Evolutionary conservation across 2,113 vertebrate genomes (phyloP).

Genomic region (Suricata suricatta): DNA sequence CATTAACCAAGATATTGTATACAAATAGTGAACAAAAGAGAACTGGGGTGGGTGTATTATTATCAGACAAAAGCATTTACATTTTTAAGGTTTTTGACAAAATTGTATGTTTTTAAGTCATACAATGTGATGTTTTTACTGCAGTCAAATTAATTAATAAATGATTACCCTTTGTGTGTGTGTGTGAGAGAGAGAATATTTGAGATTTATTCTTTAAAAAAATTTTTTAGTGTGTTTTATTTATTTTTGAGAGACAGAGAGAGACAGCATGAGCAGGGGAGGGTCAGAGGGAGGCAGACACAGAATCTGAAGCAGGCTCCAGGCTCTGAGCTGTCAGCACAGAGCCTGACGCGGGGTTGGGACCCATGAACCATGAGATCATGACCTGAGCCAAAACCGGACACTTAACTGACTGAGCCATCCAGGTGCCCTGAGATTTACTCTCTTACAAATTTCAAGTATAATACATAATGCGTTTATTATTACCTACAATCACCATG

Average conservation of each 20-base stretch:
- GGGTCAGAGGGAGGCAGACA: too few species aligned
- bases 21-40: not conserved
- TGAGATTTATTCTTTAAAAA: not conserved
- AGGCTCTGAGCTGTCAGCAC: too few species aligned
- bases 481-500: not conserved
- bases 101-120: not conserved
- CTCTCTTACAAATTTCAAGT: not conserved
- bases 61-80: not conserved
- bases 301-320: too few species aligned
- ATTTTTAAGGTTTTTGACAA: not conserved
- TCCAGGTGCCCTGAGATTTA: not conserved
- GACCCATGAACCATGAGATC: too few species aligned
- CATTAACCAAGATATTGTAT: not conserved
- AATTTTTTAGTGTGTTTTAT: too few species aligned
- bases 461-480: not conserved
- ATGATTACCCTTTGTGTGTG: not conserved
- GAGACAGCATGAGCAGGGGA: too few species aligned
- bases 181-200: not conserved
- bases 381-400: too few species aligned
- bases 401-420: too few species aligned
- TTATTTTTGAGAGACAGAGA: too few species aligned
- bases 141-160: not conserved
- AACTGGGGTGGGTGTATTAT: not conserved
- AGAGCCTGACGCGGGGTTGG: too few species aligned
- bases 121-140: not conserved